Evolutionary conservation across 2,888 invertebrate species (phyloP).

Genomic region (Euphydryas editha): DNA sequence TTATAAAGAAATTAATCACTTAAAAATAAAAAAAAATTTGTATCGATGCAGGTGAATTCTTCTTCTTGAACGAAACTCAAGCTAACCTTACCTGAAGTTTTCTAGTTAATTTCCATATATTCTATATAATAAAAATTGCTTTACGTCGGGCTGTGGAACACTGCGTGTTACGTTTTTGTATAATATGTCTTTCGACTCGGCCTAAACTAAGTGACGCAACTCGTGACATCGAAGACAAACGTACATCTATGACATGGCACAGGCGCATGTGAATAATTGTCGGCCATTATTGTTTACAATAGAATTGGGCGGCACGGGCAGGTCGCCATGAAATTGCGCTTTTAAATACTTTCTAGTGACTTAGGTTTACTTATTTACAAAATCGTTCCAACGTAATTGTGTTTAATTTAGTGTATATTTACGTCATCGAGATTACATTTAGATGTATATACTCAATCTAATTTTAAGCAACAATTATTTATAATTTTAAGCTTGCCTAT

Average conservation of each 20-base stretch:
- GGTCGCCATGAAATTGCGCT: conserved; percentile 78
- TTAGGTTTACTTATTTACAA: conserved; percentile 15
- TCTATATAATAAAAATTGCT: too few species aligned
- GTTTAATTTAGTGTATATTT: background rate
- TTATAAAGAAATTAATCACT: too few species aligned
- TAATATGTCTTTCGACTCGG: background rate
- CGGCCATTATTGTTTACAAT: conserved; percentile 73
- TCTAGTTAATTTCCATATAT: too few species aligned
- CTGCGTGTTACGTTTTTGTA: too few species aligned
- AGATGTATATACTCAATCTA: too few species aligned
- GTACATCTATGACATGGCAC: conserved; percentile 51
- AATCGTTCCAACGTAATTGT: background rate
- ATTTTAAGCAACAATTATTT: too few species aligned
- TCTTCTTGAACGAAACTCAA: too few species aligned
- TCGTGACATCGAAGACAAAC: conserved; percentile 44
- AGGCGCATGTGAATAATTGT: conserved; percentile 61
- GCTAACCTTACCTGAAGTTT: too few species aligned
- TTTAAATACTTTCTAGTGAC: conserved; percentile 78
- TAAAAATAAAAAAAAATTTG: too few species aligned
- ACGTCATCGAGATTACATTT: background rate
- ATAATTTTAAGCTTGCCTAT: too few species aligned
- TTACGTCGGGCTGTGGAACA: too few species aligned
- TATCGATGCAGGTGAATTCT: too few species aligned
- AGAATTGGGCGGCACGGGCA: conserved; percentile 75
- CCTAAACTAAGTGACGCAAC: conserved; percentile 27